phyloP scores from a whole-genome alignment of 2,113 vertebrate species.

The Canis aureus region DNA sequence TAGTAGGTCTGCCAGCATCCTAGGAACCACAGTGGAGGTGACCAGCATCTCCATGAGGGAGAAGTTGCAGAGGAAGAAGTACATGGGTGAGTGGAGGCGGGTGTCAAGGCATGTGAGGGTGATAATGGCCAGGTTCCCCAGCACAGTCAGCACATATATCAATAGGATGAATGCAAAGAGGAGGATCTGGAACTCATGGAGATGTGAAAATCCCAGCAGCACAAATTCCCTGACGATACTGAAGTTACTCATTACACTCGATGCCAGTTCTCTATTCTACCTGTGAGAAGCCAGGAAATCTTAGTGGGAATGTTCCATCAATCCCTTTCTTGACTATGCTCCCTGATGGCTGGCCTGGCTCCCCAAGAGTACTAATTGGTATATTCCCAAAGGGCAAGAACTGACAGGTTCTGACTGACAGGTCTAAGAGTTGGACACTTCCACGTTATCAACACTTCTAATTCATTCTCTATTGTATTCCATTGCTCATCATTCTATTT shows the following conservation, averaged over 20 bases:
- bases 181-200: not conserved
- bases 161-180: slow-evolving; percentile 36
- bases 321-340: not conserved
- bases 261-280: no score
- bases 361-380: not conserved
- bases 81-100: slow-evolving; percentile 23
- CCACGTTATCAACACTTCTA: not conserved
- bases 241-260: not conserved
- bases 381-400: not conserved
- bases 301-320: not conserved
- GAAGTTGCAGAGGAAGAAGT: slow-evolving; percentile 69
- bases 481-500: not conserved
- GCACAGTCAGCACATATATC: not conserved
- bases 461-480: not conserved
- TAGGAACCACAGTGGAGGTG: slow-evolving; percentile 51
- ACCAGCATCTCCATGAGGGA: slow-evolving; percentile 62
- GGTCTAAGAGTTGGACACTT: not conserved
- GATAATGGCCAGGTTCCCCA: slow-evolving; percentile 6
- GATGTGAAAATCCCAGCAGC: slow-evolving; percentile 45
- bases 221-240: not conserved
- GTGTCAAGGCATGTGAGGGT: not conserved
- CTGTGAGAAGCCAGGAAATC: not conserved
- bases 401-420: not conserved
- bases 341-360: not conserved
- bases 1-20: slow-evolving; percentile 50